These are phyloP conservation scores for Philopedon plagiatum DNA, from an alignment of 2,888 invertebrate genomes.

Conservation along the genomic window DNA sequence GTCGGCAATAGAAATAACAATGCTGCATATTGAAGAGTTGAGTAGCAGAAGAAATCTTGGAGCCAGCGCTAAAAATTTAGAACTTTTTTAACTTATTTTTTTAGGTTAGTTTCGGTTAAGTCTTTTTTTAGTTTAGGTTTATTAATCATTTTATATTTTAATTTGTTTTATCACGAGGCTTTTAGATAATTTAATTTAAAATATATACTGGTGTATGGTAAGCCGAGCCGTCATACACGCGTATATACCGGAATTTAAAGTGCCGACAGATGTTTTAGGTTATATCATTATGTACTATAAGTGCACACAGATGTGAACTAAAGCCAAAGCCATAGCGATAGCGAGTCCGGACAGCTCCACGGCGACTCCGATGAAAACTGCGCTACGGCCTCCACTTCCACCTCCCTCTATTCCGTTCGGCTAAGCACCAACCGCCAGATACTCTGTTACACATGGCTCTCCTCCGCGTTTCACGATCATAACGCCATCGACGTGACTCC, in stretches of 20 bases:
- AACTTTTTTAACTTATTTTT: conserved; percentile 53
- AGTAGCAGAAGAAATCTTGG: conserved; percentile 62
- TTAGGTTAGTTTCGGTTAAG: conserved; percentile 44
- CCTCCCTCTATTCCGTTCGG: conserved; percentile 57
- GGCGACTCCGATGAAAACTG: conserved; percentile 52
- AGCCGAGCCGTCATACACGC: conserved; percentile 62
- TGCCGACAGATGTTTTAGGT: conserved; percentile 65
- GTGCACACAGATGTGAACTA: conserved; percentile 68
- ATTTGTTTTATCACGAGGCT: conserved; percentile 53
- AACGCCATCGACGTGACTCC: conserved; percentile 42
- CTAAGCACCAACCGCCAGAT: conserved; percentile 59
- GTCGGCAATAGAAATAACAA: conserved; percentile 67
- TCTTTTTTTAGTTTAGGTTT: conserved; percentile 53
- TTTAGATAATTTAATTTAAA: conserved; percentile 60
- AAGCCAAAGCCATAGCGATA: conserved; percentile 60
- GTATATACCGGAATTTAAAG: conserved; percentile 66
- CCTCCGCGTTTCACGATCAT: conserved; percentile 54
- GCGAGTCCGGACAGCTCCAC: conserved; percentile 53
- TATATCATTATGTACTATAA: conserved; percentile 67
- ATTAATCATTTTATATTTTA: conserved; percentile 49
- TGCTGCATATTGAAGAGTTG: conserved; percentile 67
- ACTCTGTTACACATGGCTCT: conserved; percentile 61
- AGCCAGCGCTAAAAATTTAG: conserved; percentile 61
- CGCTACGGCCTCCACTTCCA: conserved; percentile 59
- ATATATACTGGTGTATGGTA: conserved; percentile 64